Percentiles rank a stretch among this genome's conserved stretches.
phyloP scores from a whole-genome alignment of 64 coral and sea anemone species.

The Actinia equina region DNA sequence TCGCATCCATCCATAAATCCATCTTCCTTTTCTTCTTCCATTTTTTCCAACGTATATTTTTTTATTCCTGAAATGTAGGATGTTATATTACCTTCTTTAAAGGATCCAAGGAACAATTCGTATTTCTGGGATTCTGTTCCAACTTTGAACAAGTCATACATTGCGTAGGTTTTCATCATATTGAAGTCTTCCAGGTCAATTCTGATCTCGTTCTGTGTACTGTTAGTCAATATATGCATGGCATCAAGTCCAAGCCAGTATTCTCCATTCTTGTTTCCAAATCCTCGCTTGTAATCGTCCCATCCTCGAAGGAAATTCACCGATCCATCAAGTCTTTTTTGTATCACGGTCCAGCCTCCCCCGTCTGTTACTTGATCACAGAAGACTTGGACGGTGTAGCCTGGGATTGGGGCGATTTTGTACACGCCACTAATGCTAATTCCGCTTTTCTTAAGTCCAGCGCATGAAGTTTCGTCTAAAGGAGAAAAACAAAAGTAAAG shows the following conservation, averaged over 20 bases:
- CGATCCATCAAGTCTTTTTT: too few species aligned
- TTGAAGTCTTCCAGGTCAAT: neutral
- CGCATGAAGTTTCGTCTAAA: too few species aligned
- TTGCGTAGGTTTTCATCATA: neutral
- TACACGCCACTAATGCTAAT: too few species aligned
- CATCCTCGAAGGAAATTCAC: neutral
- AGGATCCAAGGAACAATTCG: neutral
- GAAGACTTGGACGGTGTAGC: too few species aligned
- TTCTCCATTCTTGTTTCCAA: neutral
- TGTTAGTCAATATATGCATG: neutral
- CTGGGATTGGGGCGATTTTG: too few species aligned
- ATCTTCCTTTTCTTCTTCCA: neutral
- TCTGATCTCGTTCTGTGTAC: neutral
- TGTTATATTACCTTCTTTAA: neutral
- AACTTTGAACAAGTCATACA: neutral
- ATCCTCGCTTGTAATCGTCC: slow-evolving; percentile 3
- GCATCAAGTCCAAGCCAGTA: slow-evolving; percentile 4
- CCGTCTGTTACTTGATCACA: slow-evolving; percentile 1
- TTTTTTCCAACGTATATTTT: too few species aligned
- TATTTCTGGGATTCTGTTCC: neutral
- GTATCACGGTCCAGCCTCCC: slow-evolving; percentile 7
- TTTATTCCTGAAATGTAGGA: neutral
- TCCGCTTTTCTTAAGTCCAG: too few species aligned
- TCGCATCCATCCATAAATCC: too few species aligned
- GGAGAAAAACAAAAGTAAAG: too few species aligned